Percentiles rank a stretch among this genome's conserved stretches.
Evolutionary conservation across 2,888 invertebrate genomes (phyloP).

Genomic region (Dynastes tityus): DNA sequence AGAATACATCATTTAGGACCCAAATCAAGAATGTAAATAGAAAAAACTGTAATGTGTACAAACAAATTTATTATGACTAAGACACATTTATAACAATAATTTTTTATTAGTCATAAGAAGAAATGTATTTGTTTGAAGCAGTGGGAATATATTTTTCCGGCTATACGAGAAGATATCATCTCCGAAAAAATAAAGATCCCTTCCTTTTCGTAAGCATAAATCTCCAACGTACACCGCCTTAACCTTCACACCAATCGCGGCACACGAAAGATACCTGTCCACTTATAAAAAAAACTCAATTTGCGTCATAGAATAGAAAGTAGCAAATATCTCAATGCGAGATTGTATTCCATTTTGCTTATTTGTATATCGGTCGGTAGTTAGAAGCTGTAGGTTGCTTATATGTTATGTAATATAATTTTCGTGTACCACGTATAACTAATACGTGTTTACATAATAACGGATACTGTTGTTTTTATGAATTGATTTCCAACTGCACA

Average conservation of each 20-base stretch:
- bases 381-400: background rate
- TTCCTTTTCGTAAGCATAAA: slow-evolving; percentile 1
- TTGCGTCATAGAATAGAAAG: slow-evolving; percentile 34
- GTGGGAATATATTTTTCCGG: background rate
- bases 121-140: too few relatives aligned
- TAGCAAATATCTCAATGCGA: slow-evolving; percentile 7
- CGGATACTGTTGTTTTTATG: too few relatives aligned
- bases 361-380: background rate
- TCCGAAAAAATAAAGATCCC: slow-evolving; percentile 3
- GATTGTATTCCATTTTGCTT: background rate
- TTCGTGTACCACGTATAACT: background rate
- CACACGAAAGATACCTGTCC: background rate
- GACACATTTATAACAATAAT: too few relatives aligned
- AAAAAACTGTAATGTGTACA: too few relatives aligned
- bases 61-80: too few relatives aligned
- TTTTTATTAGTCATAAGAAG: too few relatives aligned
- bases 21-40: too few relatives aligned
- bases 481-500: too few relatives aligned
- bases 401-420: background rate
- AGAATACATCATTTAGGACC: background rate
- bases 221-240: background rate
- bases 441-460: too few relatives aligned
- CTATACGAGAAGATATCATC: background rate
- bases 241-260: background rate
- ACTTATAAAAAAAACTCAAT: background rate